Conservation (phyloP, 2,888 invertebrate genomes). For the Melinaea marsaeus region DNA sequence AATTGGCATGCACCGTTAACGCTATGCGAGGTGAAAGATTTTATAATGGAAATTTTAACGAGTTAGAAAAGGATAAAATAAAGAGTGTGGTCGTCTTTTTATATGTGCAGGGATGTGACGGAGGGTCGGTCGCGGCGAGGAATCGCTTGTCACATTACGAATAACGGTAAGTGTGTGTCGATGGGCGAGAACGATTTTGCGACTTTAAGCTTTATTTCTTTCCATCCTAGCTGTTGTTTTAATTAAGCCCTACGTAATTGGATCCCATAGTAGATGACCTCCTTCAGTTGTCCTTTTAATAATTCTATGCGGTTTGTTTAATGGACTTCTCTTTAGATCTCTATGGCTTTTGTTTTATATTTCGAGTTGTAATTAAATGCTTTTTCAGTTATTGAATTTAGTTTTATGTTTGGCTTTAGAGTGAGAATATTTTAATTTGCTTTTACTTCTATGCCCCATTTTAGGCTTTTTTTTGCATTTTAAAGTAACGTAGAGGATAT, state of each 20-base stretch:
- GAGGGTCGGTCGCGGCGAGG: slow-evolving; percentile 42
- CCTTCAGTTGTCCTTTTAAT: slow-evolving; percentile 2
- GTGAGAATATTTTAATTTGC: too few relatives aligned
- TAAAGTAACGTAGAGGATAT: too few relatives aligned
- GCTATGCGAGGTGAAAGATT: slow-evolving; percentile 58
- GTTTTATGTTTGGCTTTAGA: too few relatives aligned
- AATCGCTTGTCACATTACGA: slow-evolving; percentile 36
- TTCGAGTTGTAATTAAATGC: background rate
- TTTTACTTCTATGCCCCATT: too few relatives aligned
- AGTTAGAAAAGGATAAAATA: slow-evolving; percentile 50
- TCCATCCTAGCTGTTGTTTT: background rate
- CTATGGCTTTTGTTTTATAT: slow-evolving; percentile 6
- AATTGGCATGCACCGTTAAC: slow-evolving; percentile 73
- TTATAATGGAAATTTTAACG: slow-evolving; percentile 41
- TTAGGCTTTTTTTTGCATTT: too few relatives aligned
- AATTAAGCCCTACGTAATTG: background rate
- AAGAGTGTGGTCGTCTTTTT: slow-evolving; percentile 77
- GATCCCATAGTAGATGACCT: slow-evolving; percentile 4
- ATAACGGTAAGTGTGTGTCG: slow-evolving; percentile 45
- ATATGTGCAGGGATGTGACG: slow-evolving; percentile 74
- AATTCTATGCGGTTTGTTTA: slow-evolving; percentile 2
- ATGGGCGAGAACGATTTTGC: slow-evolving; percentile 11
- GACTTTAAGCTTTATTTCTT: slow-evolving; percentile 10
- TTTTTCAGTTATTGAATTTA: background rate
- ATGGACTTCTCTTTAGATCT: background rate